Evolutionary conservation across 2,888 invertebrate genomes (phyloP).

Genomic region (Hyalella azteca): DNA sequence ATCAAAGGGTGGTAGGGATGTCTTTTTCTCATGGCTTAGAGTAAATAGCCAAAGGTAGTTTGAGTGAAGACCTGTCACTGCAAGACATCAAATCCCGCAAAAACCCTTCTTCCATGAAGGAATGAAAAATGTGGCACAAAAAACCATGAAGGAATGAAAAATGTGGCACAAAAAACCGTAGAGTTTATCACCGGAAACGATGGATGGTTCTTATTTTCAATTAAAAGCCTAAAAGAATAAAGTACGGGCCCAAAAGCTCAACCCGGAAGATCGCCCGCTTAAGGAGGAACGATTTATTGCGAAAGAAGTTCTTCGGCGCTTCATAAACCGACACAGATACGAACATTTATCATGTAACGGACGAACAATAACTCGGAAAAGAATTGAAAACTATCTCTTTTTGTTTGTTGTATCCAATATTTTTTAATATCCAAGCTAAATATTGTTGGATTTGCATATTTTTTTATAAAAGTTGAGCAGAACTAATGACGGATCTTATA

Average conservation of each 20-base stretch:
- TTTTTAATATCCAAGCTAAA: no score
- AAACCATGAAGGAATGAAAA: conserved; percentile 2
- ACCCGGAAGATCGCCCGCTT: not conserved
- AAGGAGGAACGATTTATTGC: not conserved
- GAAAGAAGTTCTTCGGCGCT: no score
- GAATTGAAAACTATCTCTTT: no score
- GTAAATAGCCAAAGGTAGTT: conserved; percentile 23
- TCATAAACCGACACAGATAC: no score
- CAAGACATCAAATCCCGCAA: not conserved
- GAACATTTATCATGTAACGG: no score
- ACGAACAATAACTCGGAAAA: no score
- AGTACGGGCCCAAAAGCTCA: no score
- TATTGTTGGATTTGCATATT: no score
- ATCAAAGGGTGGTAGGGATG: conserved; percentile 15
- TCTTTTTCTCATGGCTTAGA: not conserved
- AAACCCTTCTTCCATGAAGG: not conserved
- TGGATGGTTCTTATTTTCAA: conserved; percentile 22
- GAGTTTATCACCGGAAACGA: not conserved
- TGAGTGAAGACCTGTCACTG: conserved; percentile 11
- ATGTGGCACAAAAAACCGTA: not conserved
- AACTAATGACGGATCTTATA: no score
- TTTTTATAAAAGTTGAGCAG: no score
- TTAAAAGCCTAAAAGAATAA: not conserved
- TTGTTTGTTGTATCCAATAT: no score
- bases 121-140: conserved; percentile 9